Evolutionary conservation across 92 coral and sea anemone species (phyloP), one percentile per base, ranked within the genome.

Genomic region (Siderastrea radians): DNA sequence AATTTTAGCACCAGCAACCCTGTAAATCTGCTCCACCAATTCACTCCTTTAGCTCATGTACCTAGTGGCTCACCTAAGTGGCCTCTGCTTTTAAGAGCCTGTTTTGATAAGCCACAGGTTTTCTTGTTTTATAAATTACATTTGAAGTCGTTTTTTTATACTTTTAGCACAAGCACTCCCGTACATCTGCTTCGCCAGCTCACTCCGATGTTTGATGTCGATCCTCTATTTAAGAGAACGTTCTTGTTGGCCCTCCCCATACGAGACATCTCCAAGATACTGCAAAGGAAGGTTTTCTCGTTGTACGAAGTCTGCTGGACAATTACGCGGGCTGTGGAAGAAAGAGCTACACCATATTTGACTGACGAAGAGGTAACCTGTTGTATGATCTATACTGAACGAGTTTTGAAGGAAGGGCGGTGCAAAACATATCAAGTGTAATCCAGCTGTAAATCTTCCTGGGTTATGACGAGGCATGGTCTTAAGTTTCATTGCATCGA

Each of bases 291-390:
- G 14, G 13, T 53, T 17, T 93, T 93, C 82, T 74, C 93, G 44
- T 49, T 88, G 48, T 74, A 92, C 61, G 98, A 93, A 70, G 85
- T 95, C 10, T 88, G 91, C 88, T 89, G 91, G 94, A 86, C 96
- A 7, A 73, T 94, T 51, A 73, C 77, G 0, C 79, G 83, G 50
- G 49, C 52, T 13, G 83, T 91, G 46, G 67, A 80, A 14, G 92
- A 94, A 7, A 90, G 66, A 63, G 46, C 54, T 1, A 1, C 52
- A 7, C 57, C 61, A 10, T 17, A 0, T 12, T 1, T 83, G 8
- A 17, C 63, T 8, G 48, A 70, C 0, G 84, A 88, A 6, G 74
- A 88, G 88, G 92, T 88, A 66, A 72, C 1, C 3, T 12, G n/a
- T n/a, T 4, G 0, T 44, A 13, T 3, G 2, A 1, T 1, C 8